Base-by-base conservation (phyloP, 2,113 vertebrate species). In the Saccopteryx bilineata region DNA sequence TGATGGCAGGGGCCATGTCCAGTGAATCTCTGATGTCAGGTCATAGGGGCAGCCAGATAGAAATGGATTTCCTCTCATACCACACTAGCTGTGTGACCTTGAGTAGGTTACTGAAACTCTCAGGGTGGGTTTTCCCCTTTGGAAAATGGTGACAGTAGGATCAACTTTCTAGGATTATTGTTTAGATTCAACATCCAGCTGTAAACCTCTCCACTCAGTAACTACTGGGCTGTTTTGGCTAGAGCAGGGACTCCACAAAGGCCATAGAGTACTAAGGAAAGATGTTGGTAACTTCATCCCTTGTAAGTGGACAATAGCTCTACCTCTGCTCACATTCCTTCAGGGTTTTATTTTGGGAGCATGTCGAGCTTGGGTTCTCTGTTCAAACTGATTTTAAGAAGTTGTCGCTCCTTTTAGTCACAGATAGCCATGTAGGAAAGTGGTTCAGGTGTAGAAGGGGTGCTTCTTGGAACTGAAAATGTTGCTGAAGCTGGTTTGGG, bases 341-440 rank as follows among this genome's bases (percentile, higher is more conserved):
- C 39, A 58, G 54, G 15, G 72, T 17, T 90, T 95, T 84, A 80
- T 90, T 83, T 93, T 5, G 60, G 71, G 76, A 92, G 52, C 7
- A 50, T 66, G 63, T 66, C 90, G 85, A 90, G 68, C 86, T 87
- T 74, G 58, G 26, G 80, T 31, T 84, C 58, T 93, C 18, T 83
- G 18, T 78, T 79, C 74, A 89, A 90, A 92, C n/a, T 52, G 79
- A 68, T 81, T 79, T 75, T 5, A 4, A 79, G 79, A 95, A 66
- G 46, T 75, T 63, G 0, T 56, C 75, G 68, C 33, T 81, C 31
- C n/a, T 69, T 31, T 91, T 58, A 75, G 39, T 63, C 93, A 0
- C 1, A 58, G 63, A 28, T 19, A 60, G 65, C 65, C 17, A 74
- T 66, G 68, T n/a, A 81, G 56, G 39, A 31, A 87, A 61, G 21